Conservation (phyloP, 1,140 invertebrate species). For the Caenorhabditis latens region DNA sequence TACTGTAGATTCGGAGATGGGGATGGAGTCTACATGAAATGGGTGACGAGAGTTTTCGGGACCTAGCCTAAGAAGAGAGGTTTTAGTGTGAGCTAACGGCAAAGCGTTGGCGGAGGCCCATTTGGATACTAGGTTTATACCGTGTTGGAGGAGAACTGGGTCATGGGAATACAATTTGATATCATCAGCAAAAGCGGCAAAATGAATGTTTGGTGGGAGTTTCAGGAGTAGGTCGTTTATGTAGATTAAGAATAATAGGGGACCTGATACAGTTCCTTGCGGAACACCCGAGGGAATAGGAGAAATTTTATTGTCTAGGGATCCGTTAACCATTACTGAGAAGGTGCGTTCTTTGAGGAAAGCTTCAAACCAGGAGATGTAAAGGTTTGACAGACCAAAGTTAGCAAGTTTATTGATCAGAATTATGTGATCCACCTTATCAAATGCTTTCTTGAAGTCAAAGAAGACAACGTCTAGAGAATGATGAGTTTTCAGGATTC, state of each 20-base stretch:
- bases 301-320: neutral
- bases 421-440: neutral
- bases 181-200: neutral
- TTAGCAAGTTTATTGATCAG: neutral
- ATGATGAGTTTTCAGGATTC: neutral
- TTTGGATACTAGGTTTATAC: neutral
- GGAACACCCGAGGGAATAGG: neutral
- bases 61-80: neutral
- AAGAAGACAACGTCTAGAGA: neutral
- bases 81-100: neutral
- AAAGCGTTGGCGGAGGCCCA: neutral
- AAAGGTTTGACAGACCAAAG: neutral
- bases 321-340: neutral
- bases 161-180: neutral
- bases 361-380: neutral
- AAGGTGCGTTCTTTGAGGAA: neutral
- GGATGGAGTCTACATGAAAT: too few species aligned
- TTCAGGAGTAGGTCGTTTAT: neutral
- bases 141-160: neutral
- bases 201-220: neutral
- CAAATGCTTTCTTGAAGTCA: neutral
- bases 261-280: neutral
- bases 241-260: neutral
- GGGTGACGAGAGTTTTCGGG: neutral
- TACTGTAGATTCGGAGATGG: too few species aligned